phyloP scores from a whole-genome alignment of 1,140 invertebrate species.

The Heliconius hewitsoni region DNA sequence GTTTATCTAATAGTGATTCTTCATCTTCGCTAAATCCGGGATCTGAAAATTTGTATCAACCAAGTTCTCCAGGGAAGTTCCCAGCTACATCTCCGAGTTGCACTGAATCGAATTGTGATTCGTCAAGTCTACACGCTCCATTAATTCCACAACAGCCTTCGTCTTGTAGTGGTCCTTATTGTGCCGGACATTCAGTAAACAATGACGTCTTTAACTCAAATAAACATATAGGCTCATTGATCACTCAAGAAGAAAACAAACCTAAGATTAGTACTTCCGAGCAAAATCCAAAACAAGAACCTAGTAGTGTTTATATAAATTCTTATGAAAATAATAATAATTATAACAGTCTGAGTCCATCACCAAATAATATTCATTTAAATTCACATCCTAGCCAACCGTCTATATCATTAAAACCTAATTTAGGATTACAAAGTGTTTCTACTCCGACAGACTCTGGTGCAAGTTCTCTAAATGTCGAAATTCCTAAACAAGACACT shows the following conservation, averaged over 20 bases:
- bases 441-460: background rate
- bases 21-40: background rate
- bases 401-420: background rate
- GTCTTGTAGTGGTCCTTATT: slow-evolving; percentile 21
- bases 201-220: background rate
- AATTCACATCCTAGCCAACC: background rate
- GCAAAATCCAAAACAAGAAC: background rate
- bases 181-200: slow-evolving; percentile 1
- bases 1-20: background rate
- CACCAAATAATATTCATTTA: background rate
- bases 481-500: background rate
- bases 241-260: background rate
- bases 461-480: background rate
- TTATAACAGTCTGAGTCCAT: background rate
- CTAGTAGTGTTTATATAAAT: background rate
- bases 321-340: background rate
- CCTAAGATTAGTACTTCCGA: background rate
- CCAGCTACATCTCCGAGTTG: slow-evolving; percentile 26
- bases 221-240: slow-evolving; percentile 10
- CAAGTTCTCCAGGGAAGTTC: slow-evolving; percentile 28
- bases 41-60: slow-evolving; percentile 11
- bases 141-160: slow-evolving; percentile 15
- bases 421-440: slow-evolving; percentile 8
- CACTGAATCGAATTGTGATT: slow-evolving; percentile 38
- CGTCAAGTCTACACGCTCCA: slow-evolving; percentile 16